Conservation (phyloP, 2,113 vertebrate genomes). For the Channa maculata region DNA sequence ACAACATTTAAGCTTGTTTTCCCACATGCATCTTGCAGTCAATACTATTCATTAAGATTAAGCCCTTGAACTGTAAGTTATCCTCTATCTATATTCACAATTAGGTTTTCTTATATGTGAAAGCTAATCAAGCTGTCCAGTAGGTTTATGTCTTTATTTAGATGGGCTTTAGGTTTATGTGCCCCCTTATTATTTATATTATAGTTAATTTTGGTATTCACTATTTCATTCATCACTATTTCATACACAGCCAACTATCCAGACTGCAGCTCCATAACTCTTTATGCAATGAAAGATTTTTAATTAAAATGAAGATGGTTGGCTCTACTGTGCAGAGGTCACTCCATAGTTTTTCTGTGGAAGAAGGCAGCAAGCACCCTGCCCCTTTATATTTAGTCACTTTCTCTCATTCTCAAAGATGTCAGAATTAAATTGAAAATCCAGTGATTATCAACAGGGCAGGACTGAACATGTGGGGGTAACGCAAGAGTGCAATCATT, state of each 20-base stretch:
- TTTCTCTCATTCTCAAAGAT: conserved; percentile 65
- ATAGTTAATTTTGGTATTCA: conserved; percentile 59
- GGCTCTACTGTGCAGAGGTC: conserved; percentile 74
- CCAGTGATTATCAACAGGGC: conserved; percentile 63
- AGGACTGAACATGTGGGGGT: conserved; percentile 47
- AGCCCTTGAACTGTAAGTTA: neutral
- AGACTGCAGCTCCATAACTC: conserved; percentile 74
- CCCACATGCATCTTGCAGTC: neutral
- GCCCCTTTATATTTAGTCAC: conserved; percentile 64
- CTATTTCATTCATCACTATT: conserved; percentile 63
- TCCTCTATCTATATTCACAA: conserved; percentile 14
- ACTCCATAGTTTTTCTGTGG: conserved; percentile 64
- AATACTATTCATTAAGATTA: conserved; percentile 4
- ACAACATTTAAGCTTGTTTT: neutral
- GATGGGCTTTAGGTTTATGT: conserved; percentile 55
- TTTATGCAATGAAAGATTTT: conserved; percentile 79
- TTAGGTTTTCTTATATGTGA: conserved; percentile 3
- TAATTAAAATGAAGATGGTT: conserved; percentile 82
- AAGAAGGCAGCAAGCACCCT: conserved; percentile 25
- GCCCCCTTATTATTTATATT: conserved; percentile 71
- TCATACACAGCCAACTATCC: conserved; percentile 68
- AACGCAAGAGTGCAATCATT: conserved; percentile 42
- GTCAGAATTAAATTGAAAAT: conserved; percentile 74
- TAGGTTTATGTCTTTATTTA: conserved; percentile 64
- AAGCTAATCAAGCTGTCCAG: conserved; percentile 10